These are phyloP conservation scores for Peucedramus taeniatus DNA, from an alignment of 2,113 vertebrate genomes.

Conservation along the genomic window DNA sequence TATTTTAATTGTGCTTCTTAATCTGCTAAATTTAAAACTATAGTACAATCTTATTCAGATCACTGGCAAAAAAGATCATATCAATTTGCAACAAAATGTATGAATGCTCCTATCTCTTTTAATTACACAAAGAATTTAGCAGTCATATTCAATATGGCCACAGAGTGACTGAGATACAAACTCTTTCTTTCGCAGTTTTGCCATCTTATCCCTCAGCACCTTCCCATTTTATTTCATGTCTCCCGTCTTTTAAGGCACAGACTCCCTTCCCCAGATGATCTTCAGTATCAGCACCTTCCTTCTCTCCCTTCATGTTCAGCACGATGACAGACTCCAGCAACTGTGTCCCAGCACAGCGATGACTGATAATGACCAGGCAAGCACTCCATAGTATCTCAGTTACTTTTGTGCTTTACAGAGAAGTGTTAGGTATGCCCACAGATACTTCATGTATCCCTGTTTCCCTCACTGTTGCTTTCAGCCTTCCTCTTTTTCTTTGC, in stretches of 20 bases:
- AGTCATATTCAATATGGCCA: conserved; percentile 50
- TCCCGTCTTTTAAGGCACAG: neutral
- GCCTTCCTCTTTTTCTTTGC: neutral
- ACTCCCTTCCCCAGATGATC: neutral
- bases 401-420: neutral
- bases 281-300: neutral
- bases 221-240: neutral
- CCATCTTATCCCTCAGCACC: neutral
- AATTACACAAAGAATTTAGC: conserved; percentile 68
- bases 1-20: conserved; percentile 83
- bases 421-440: neutral
- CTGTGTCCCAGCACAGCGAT: neutral
- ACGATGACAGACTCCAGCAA: neutral
- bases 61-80: conserved; percentile 74
- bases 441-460: neutral
- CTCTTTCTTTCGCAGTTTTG: neutral
- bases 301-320: neutral
- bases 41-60: conserved; percentile 71
- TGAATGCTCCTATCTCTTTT: conserved; percentile 59
- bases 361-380: neutral
- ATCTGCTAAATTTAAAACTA: conserved; percentile 82
- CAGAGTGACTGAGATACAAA: conserved; percentile 18
- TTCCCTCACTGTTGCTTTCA: neutral
- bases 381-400: neutral
- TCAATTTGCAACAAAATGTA: conserved; percentile 72